phyloP scores from a whole-genome alignment of 92 coral and sea anemone species.

The Blastomussa wellsi region DNA sequence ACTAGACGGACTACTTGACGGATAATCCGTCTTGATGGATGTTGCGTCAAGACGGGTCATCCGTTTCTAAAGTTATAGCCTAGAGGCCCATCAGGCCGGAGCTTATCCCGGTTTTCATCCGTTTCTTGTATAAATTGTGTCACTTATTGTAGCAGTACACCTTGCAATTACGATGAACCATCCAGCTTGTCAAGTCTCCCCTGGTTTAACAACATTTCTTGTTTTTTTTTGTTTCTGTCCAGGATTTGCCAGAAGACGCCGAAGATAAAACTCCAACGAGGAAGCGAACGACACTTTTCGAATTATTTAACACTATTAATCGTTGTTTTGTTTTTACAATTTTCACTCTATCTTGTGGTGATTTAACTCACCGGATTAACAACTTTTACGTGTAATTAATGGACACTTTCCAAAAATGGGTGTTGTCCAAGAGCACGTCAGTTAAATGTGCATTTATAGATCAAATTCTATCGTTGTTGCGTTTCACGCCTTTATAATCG shows the following conservation, averaged over 20 bases:
- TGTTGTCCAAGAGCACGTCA: not conserved
- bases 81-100: no score
- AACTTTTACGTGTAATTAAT: not conserved
- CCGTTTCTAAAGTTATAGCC: no score
- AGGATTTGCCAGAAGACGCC: slow-evolving; percentile 33
- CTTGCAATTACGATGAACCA: no score
- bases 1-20: no score
- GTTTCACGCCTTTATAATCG: not conserved
- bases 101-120: no score
- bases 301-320: not conserved
- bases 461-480: no score
- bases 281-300: not conserved
- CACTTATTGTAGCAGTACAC: no score
- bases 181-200: not conserved
- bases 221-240: not conserved
- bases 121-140: no score
- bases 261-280: slow-evolving; percentile 5
- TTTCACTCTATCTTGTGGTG: not conserved
- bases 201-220: not conserved
- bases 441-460: not conserved
- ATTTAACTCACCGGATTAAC: not conserved
- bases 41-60: no score
- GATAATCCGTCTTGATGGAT: no score
- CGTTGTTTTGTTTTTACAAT: not conserved
- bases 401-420: not conserved